These are phyloP conservation scores for Caracal caracal DNA, from an alignment of 2,113 vertebrate genomes.

Conservation along the genomic window DNA sequence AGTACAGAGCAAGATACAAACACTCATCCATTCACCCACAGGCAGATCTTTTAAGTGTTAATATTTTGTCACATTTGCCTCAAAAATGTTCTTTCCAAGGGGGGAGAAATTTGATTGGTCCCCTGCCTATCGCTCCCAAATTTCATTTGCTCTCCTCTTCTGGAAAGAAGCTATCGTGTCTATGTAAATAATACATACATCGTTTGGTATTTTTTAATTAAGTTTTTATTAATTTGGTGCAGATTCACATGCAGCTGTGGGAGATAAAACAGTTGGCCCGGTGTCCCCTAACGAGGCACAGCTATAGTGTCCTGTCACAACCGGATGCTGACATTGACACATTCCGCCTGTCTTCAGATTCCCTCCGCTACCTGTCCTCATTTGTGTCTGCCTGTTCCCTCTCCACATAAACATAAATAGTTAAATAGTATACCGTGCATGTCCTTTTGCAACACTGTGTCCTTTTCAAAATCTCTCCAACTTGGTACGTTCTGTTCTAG, in stretches of 20 bases:
- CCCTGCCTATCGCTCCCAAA: neutral
- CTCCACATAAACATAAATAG: neutral
- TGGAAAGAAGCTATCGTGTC: neutral
- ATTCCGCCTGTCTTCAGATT: fast-evolving
- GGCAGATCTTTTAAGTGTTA: neutral
- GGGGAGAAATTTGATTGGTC: neutral
- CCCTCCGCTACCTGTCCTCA: neutral
- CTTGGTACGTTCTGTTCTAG: neutral
- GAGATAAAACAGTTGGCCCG: neutral
- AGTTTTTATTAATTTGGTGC: neutral
- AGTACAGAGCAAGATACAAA: neutral
- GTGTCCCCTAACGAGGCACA: neutral
- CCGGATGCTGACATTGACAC: too few species aligned
- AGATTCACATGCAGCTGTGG: neutral
- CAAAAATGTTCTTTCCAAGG: neutral
- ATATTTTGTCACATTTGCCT: neutral
- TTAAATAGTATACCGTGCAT: neutral
- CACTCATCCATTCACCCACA: neutral
- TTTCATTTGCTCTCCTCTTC: neutral
- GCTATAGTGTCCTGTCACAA: fast-evolving
- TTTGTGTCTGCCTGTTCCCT: neutral
- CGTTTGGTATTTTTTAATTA: neutral
- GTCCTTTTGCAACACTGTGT: neutral
- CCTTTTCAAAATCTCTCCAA: neutral
- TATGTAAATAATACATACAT: neutral